Evolutionary conservation across 2,888 invertebrate genomes (phyloP).

Genomic region (Erebia aethiops): DNA sequence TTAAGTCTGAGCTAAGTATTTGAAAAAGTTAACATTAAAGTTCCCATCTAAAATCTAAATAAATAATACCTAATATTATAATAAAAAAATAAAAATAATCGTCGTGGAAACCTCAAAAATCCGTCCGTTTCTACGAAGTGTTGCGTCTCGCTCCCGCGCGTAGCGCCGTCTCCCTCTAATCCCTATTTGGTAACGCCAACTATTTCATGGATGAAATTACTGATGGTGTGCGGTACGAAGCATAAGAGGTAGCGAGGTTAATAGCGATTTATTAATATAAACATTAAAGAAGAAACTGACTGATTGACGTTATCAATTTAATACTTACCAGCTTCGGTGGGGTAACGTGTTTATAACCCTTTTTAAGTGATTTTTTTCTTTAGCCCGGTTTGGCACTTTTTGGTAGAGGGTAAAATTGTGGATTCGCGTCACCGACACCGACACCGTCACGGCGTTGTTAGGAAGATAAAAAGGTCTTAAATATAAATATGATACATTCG

Average conservation of each 20-base stretch:
- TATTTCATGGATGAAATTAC: conserved; percentile 83
- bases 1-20: too few relatives aligned
- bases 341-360: too few relatives aligned
- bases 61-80: neutral
- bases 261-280: neutral
- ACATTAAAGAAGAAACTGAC: too few relatives aligned
- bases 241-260: conserved; percentile 37
- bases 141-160: conserved; percentile 53
- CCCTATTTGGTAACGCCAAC: conserved; percentile 83
- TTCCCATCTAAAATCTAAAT: neutral
- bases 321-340: too few relatives aligned
- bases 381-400: too few relatives aligned
- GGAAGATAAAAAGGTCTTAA: too few relatives aligned
- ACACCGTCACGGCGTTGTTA: too few relatives aligned
- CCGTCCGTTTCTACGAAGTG: conserved; percentile 50
- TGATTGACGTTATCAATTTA: too few relatives aligned
- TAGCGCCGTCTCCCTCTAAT: conserved; percentile 69
- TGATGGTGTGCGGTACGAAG: conserved; percentile 50
- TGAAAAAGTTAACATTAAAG: neutral
- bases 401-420: too few relatives aligned
- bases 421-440: too few relatives aligned
- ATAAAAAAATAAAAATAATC: conserved; percentile 6
- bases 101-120: conserved; percentile 65
- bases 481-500: too few relatives aligned
- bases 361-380: too few relatives aligned